Conservation (phyloP, 2,797 vertebrate genomes). For the Petrocephalus sullivani region DNA sequence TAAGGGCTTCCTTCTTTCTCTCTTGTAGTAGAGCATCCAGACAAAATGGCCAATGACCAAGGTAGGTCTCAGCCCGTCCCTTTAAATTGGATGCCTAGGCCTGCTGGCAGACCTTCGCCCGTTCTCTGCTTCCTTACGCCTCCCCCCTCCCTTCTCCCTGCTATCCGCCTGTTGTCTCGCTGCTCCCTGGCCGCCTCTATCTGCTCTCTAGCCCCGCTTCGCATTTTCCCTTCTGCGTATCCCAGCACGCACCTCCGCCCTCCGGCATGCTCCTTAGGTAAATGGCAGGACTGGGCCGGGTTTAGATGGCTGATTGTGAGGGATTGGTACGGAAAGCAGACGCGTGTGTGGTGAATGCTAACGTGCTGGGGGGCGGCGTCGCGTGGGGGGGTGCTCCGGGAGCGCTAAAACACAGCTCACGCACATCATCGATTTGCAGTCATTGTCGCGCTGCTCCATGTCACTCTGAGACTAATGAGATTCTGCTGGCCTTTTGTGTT, state of each 20-base stretch:
- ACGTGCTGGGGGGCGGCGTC: not conserved
- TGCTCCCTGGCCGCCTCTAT: not conserved
- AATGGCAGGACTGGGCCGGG: not conserved
- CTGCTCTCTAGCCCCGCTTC: not conserved
- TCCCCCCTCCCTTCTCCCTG: not conserved
- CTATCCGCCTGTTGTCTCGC: not conserved
- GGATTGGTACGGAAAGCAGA: not conserved
- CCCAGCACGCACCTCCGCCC: not conserved
- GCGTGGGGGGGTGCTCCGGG: not conserved
- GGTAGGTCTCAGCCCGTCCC: constrained; percentile 53
- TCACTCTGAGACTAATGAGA: constrained; percentile 35
- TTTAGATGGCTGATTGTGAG: constrained; percentile 9
- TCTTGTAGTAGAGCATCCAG: constrained; percentile 70
- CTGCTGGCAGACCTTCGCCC: not conserved
- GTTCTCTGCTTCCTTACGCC: not conserved
- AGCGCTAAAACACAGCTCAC: not conserved
- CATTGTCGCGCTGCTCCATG: not conserved
- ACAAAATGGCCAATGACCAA: constrained; percentile 85
- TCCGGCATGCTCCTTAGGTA: not conserved
- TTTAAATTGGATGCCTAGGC: not conserved
- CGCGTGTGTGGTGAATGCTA: not conserved
- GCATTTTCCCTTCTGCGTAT: not conserved
- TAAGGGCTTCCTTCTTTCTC: constrained; percentile 41
- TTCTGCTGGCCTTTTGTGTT: constrained; percentile 26
- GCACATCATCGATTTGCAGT: constrained; percentile 19